Percentiles rank a stretch among this genome's conserved stretches.
Evolutionary conservation across 2,113 vertebrate genomes (phyloP).

Genomic region (Triplophysa rosa): DNA sequence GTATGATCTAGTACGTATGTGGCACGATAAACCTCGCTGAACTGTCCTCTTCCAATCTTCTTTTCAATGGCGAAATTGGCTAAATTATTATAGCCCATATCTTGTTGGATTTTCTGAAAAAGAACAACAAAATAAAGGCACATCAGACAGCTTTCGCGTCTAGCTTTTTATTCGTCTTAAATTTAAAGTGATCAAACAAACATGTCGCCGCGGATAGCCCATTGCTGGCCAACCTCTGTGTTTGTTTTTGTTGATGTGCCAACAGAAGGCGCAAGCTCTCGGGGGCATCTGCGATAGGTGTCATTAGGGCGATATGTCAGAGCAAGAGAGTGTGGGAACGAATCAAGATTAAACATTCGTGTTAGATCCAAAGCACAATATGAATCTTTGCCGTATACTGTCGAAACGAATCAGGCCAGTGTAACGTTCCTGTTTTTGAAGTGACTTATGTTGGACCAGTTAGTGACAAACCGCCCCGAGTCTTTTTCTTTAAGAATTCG

Average conservation of each 20-base stretch:
- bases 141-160: not conserved
- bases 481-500: constrained; percentile 28
- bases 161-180: not conserved
- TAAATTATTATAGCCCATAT: constrained; percentile 92
- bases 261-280: not conserved
- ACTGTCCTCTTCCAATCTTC: constrained; percentile 96
- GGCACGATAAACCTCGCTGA: constrained; percentile 97
- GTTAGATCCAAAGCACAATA: constrained; percentile 19
- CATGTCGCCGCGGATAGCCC: not conserved
- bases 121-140: constrained; percentile 44
- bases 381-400: constrained; percentile 19
- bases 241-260: constrained; percentile 14
- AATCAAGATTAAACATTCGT: constrained; percentile 29
- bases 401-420: constrained; percentile 19
- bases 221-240: not conserved
- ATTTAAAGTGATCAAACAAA: constrained; percentile 9
- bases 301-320: constrained; percentile 28
- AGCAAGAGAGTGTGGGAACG: constrained; percentile 26
- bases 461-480: constrained; percentile 28
- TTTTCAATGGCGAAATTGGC: constrained; percentile 97
- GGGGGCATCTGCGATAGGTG: constrained; percentile 11
- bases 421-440: constrained; percentile 40
- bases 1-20: constrained; percentile 89
- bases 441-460: constrained; percentile 52
- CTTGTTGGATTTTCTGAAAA: constrained; percentile 89